Base-by-base conservation (phyloP, 2,888 invertebrate species). In the Rotaria macrura region DNA sequence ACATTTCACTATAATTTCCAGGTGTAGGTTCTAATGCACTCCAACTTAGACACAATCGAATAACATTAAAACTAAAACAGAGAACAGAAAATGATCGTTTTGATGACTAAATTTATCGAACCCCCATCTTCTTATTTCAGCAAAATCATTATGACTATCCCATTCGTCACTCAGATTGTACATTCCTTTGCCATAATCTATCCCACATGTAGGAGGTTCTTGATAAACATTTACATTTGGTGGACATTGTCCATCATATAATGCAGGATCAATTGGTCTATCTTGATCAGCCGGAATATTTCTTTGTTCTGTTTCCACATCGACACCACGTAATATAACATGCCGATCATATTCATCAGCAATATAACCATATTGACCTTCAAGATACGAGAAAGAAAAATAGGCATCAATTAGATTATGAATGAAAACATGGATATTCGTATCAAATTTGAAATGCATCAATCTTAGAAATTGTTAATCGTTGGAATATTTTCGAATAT, bases 1-100 rank as follows among this genome's bases (percentile, higher is more conserved):
- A 74, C 43, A 74, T 74, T 74, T 74, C 40, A 74, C 43, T 74
- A 74, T 74, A 74, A 43, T 40, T 74, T 74, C 74, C 74, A 7
- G 74, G 74, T 74, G 74, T 74, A 40, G 74, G 74, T 74, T 74
- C 74, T 74, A 74, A 25, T 74, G 74, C 74, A 74, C 74, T 74
- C 74, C 74, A 74, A 74, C 74, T 74, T 40, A 74, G 43, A 74
- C 74, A 74, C 43, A 74, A 74, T 74, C 74, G 40, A 74, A 74
- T 74, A 40, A 74, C 74, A 25, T 74, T 74, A 40, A 74, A 74
- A 43, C 74, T 74, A 74, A 5, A 40, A 74, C 6, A 74, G 40
- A 74, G 40, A 40, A 65, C 10, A 10, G 29, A 29, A 74, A 40
- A 12, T 0, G 20, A 38, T 40, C 6, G 23, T 74, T 40, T 23